Conservation (phyloP, 2,797 vertebrate genomes). For the Paedocypris micromegethes region DNA sequence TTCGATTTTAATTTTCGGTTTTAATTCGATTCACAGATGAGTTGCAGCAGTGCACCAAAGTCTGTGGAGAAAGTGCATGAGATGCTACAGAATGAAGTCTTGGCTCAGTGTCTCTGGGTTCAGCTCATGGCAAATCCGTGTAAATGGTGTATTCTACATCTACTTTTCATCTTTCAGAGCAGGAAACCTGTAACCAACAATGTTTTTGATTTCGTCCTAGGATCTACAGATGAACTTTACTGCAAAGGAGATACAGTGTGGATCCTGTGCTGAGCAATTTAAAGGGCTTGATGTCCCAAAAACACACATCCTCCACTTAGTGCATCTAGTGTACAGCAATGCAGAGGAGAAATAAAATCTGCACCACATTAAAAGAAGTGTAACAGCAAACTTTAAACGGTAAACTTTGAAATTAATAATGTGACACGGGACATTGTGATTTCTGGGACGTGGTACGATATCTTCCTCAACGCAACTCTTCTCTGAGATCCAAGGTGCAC, state of each 20-base stretch:
- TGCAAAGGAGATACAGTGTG: slow-evolving; percentile 17
- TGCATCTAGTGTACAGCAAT: slow-evolving; percentile 13
- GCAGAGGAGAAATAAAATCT: slow-evolving; percentile 32
- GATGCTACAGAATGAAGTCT: slow-evolving; percentile 19
- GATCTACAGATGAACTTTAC: slow-evolving; percentile 22
- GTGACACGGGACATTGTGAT: no score
- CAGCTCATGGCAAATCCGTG: slow-evolving; percentile 40
- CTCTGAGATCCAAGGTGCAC: no score
- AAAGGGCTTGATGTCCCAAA: not conserved
- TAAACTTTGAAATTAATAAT: no score
- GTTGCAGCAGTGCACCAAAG: slow-evolving; percentile 10
- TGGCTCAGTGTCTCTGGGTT: slow-evolving; percentile 14
- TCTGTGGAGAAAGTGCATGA: slow-evolving; percentile 40
- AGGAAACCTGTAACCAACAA: slow-evolving; percentile 19
- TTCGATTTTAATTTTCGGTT: no score
- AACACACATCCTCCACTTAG: slow-evolving; percentile 9
- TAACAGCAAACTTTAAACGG: no score
- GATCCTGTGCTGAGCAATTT: not conserved
- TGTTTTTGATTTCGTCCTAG: slow-evolving; percentile 16
- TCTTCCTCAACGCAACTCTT: no score
- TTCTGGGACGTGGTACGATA: no score
- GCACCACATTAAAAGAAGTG: no score
- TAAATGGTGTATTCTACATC: slow-evolving; percentile 18
- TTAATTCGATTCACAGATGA: slow-evolving; percentile 15
- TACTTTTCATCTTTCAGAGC: slow-evolving; percentile 30